Evolutionary conservation across 2,888 invertebrate genomes (phyloP).

Genomic region (Pediacus dermestoides): DNA sequence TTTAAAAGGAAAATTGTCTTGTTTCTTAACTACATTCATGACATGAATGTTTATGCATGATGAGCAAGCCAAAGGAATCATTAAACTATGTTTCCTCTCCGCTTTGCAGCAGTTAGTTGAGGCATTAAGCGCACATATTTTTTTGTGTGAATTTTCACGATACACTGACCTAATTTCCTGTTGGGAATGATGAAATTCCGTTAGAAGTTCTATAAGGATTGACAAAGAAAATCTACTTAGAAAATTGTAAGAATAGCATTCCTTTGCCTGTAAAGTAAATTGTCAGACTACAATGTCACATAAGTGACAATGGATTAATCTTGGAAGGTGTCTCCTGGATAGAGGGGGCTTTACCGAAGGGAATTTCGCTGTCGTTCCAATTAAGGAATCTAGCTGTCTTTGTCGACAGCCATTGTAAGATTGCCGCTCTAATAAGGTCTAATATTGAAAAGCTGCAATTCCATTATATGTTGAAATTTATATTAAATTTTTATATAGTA

Average conservation of each 20-base stretch:
- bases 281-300: slow-evolving; percentile 31
- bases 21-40: too few species aligned
- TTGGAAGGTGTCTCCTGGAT: slow-evolving; percentile 27
- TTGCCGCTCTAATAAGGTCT: slow-evolving; percentile 17
- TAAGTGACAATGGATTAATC: slow-evolving; percentile 35
- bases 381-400: slow-evolving; percentile 27
- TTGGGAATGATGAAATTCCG: too few species aligned
- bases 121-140: too few species aligned
- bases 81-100: too few species aligned
- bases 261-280: slow-evolving; percentile 24
- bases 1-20: too few species aligned
- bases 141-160: too few species aligned
- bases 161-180: too few species aligned
- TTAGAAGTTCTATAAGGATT: too few species aligned
- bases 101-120: too few species aligned
- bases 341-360: slow-evolving; percentile 18
- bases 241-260: slow-evolving; percentile 24
- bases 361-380: slow-evolving; percentile 32
- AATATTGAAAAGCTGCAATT: slow-evolving; percentile 20
- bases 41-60: too few species aligned
- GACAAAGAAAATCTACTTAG: slow-evolving; percentile 18
- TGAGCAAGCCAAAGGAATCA: too few species aligned
- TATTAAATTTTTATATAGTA: slow-evolving; percentile 15
- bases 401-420: slow-evolving; percentile 15
- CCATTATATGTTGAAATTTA: slow-evolving; percentile 17